These are phyloP conservation scores for Apostichopus leukothele DNA, from an alignment of 53 echinoderm and acorn worm species.

Conservation along the genomic window DNA sequence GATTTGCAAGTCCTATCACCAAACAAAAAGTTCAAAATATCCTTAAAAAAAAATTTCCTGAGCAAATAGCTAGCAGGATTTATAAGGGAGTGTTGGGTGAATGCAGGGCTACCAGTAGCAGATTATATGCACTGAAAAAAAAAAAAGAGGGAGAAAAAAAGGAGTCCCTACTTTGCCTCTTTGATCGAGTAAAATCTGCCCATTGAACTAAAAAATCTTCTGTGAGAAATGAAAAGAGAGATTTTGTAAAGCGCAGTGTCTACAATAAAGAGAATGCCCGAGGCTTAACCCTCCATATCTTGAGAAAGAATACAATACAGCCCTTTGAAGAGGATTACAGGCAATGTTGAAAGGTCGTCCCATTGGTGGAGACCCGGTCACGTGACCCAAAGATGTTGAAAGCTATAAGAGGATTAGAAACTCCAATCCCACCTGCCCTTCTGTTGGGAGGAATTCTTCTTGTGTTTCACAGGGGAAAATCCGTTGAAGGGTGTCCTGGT, in stretches of 20 bases:
- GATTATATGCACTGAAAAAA: constrained; percentile 36
- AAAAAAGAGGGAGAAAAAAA: not conserved
- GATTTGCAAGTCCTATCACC: not conserved
- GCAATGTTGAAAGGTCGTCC: not conserved
- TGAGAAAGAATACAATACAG: constrained; percentile 39
- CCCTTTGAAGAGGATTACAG: constrained; percentile 45
- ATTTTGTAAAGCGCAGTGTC: constrained; percentile 43
- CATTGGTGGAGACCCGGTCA: constrained; percentile 20
- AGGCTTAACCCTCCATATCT: constrained; percentile 37
- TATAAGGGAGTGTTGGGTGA: constrained; percentile 38
- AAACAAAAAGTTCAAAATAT: constrained; percentile 10
- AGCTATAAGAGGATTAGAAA: constrained; percentile 43
- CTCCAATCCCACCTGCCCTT: constrained; percentile 46
- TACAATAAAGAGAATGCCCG: constrained; percentile 37
- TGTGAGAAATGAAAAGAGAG: constrained; percentile 27
- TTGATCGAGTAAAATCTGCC: constrained; percentile 44
- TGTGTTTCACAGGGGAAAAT: constrained; percentile 46
- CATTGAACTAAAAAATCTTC: constrained; percentile 46
- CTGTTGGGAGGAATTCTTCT: constrained; percentile 41
- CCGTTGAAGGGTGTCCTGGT: constrained; percentile 41
- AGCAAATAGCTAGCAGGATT: constrained; percentile 41
- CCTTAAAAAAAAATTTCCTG: constrained; percentile 3
- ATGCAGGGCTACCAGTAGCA: constrained; percentile 29
- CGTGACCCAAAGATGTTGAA: constrained; percentile 30
- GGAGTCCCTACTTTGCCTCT: constrained; percentile 11